Percentiles rank a stretch among this genome's conserved stretches.
Conservation (phyloP, 2,888 invertebrate species). For the Zeuzera pyrina region DNA sequence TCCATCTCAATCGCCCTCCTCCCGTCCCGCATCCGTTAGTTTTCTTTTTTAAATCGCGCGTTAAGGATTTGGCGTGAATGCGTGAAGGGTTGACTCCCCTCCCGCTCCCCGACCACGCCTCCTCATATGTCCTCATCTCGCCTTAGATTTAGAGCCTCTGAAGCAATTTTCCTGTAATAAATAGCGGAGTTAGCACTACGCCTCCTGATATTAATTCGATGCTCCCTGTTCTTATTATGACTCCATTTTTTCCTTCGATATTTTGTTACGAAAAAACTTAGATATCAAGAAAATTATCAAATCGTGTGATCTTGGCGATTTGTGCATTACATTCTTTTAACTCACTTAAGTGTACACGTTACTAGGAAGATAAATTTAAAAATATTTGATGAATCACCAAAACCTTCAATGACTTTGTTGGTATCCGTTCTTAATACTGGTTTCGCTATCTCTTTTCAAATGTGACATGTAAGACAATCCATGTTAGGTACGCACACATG, state of each 20-base stretch:
- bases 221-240: conserved; percentile 16
- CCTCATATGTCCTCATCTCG: conserved; percentile 54
- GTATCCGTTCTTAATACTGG: too few relatives aligned
- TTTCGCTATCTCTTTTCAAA: conserved; percentile 10
- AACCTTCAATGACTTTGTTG: too few relatives aligned
- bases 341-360: too few relatives aligned
- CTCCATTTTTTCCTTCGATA: conserved; percentile 3
- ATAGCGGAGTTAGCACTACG: conserved; percentile 25
- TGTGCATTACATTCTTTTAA: too few relatives aligned
- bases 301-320: too few relatives aligned
- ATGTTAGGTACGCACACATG: conserved; percentile 26
- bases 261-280: conserved; percentile 5
- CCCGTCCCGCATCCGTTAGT: conserved; percentile 48
- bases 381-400: too few relatives aligned
- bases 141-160: conserved; percentile 25
- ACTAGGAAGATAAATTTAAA: too few relatives aligned
- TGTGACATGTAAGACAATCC: too few relatives aligned
- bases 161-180: conserved; percentile 37
- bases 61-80: conserved; percentile 69
- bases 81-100: conserved; percentile 59
- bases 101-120: conserved; percentile 29
- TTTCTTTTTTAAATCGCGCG: conserved; percentile 73
- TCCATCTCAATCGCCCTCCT: conserved; percentile 59
- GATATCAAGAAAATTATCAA: conserved; percentile 3
- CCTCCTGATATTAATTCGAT: conserved; percentile 26